A percentile compares a stretch with the other conserved stretches of the same genome.
Evolutionary conservation across 92 coral and sea anemone species (phyloP).

Genomic region (Galaxea fascicularis): DNA sequence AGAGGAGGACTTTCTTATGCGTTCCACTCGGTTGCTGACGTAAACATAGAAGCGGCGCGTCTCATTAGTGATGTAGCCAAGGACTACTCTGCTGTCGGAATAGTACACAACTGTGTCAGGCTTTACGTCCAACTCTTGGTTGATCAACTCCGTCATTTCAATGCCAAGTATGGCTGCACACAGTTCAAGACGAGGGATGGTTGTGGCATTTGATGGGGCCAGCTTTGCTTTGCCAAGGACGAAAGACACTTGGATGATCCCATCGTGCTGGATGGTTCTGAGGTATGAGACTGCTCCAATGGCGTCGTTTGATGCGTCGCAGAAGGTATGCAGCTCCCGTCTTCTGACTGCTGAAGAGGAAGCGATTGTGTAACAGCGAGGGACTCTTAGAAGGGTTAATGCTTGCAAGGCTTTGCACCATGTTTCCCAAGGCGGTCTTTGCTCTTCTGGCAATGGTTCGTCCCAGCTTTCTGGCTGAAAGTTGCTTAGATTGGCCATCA

Average conservation of each 20-base stretch:
- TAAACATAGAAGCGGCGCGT: slow-evolving; percentile 49
- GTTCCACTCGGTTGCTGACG: slow-evolving; percentile 52
- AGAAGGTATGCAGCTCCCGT: not conserved
- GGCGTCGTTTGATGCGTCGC: slow-evolving; percentile 57
- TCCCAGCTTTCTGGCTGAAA: slow-evolving; percentile 11
- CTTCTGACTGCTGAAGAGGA: no score
- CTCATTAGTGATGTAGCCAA: slow-evolving; percentile 48
- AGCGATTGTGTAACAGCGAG: no score
- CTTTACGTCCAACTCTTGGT: slow-evolving; percentile 2
- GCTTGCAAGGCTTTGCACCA: no score
- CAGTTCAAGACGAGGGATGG: slow-evolving; percentile 56
- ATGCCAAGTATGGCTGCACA: slow-evolving; percentile 60
- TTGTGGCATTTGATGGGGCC: slow-evolving; percentile 58
- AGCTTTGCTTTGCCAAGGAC: slow-evolving; percentile 71
- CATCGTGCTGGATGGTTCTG: slow-evolving; percentile 45
- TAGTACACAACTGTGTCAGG: slow-evolving; percentile 19
- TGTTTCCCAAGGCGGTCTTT: no score
- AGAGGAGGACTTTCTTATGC: slow-evolving; percentile 28
- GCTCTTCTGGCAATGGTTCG: slow-evolving; percentile 7
- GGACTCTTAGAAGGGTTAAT: no score
- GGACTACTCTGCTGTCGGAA: slow-evolving; percentile 52
- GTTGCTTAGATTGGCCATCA: slow-evolving; percentile 4
- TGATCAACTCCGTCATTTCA: slow-evolving; percentile 27
- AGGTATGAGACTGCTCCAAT: slow-evolving; percentile 65
- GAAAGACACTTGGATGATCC: slow-evolving; percentile 52